These are phyloP conservation scores for Akabosia matsudoensis DNA, from an alignment of 1,140 invertebrate genomes.

Conservation along the genomic window DNA sequence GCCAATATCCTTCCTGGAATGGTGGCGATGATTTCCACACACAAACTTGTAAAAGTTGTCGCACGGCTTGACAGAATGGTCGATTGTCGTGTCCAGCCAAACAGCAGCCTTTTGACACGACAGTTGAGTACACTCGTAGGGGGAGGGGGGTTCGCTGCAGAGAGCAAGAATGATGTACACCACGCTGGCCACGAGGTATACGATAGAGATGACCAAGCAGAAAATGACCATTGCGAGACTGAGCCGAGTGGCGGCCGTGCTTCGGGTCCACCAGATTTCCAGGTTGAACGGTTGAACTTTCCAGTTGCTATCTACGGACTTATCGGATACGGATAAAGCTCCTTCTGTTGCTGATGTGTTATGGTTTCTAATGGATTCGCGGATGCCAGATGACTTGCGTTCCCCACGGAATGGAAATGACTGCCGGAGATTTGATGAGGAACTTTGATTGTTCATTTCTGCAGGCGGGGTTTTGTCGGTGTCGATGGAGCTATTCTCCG, in stretches of 20 bases:
- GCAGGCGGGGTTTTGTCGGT: too few species aligned
- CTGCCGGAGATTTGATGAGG: too few species aligned
- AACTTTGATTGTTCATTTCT: too few species aligned
- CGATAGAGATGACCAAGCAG: background rate
- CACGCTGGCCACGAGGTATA: background rate
- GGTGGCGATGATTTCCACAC: slow-evolving; percentile 50
- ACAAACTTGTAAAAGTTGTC: slow-evolving; percentile 56
- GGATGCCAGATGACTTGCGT: too few species aligned
- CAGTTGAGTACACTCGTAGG: background rate
- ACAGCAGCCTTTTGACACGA: slow-evolving; percentile 61
- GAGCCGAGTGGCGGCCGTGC: background rate
- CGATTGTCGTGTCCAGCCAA: slow-evolving; percentile 62
- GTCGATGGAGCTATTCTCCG: too few species aligned
- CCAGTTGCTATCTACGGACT: too few species aligned
- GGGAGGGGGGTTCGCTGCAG: background rate
- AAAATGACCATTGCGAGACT: background rate
- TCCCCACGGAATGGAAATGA: too few species aligned
- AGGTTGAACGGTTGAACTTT: too few species aligned
- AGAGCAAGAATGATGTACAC: background rate
- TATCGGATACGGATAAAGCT: too few species aligned
- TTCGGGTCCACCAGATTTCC: background rate
- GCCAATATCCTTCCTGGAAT: background rate
- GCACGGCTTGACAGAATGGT: slow-evolving; percentile 54
- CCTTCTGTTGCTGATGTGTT: too few species aligned
- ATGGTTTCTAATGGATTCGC: too few species aligned